Evolutionary conservation across 2,888 invertebrate species (phyloP).

Genomic region (Hecatera dysodea): DNA sequence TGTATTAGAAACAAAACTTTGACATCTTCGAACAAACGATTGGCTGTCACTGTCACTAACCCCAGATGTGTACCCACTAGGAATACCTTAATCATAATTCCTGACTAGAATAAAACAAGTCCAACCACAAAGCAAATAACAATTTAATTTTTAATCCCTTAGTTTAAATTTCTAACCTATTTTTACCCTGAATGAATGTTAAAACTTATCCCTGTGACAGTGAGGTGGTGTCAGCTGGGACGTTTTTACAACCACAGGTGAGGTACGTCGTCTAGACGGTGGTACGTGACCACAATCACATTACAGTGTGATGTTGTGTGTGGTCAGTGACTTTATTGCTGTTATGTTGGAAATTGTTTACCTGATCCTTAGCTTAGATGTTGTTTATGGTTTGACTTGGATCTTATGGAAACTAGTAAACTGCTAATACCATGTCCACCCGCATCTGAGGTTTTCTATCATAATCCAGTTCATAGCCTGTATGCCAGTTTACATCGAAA

Average conservation of each 20-base stretch:
- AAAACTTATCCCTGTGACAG: conserved; percentile 32
- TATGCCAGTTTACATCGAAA: too few relatives aligned
- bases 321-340: conserved; percentile 67
- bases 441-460: neutral
- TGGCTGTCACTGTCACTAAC: neutral
- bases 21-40: neutral
- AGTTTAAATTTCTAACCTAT: conserved; percentile 25
- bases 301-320: conserved; percentile 66
- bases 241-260: conserved; percentile 63
- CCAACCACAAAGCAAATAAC: neutral
- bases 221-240: conserved; percentile 55
- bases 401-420: neutral
- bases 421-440: neutral
- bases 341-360: conserved; percentile 15
- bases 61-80: neutral
- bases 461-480: too few relatives aligned
- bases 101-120: conserved; percentile 25
- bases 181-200: conserved; percentile 49
- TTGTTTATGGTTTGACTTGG: neutral
- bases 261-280: conserved; percentile 66
- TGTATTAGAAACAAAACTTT: neutral
- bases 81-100: conserved; percentile 2
- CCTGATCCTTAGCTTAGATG: neutral
- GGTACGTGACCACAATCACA: conserved; percentile 65
- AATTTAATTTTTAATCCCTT: conserved; percentile 18